These are phyloP conservation scores for Cichlasoma orientale DNA, from an alignment of 2,797 vertebrate species.

Conservation along the genomic window DNA sequence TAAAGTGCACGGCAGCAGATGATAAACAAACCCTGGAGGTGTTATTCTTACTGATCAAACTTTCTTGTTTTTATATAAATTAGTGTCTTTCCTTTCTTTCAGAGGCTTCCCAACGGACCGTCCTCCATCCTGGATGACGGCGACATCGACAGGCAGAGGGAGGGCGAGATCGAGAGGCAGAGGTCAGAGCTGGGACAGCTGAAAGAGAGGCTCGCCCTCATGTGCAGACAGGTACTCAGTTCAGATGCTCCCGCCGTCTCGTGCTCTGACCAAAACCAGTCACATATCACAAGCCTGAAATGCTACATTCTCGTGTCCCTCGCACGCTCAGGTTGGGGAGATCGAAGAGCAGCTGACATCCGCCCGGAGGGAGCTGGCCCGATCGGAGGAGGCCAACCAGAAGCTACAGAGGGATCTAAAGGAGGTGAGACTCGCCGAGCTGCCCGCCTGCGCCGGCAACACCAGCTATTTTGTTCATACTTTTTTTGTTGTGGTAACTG, in stretches of 20 bases:
- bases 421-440: conserved; percentile 79
- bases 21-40: background rate
- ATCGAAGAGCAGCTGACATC: conserved; percentile 91
- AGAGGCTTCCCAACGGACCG: conserved; percentile 82
- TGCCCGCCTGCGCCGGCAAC: background rate
- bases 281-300: background rate
- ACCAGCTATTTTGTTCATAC: conserved; percentile 25
- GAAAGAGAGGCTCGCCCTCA: conserved; percentile 88
- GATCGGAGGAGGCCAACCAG: conserved; percentile 89
- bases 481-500: conserved; percentile 55
- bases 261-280: background rate
- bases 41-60: background rate
- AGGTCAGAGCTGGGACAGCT: conserved; percentile 88
- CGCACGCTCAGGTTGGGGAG: conserved; percentile 84
- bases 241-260: background rate
- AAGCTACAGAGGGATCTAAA: conserved; percentile 92
- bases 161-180: conserved; percentile 88
- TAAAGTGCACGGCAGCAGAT: too few species aligned
- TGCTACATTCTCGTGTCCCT: conserved; percentile 1
- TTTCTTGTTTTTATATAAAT: background rate
- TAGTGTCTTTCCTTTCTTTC: background rate
- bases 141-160: conserved; percentile 81
- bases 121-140: conserved; percentile 82
- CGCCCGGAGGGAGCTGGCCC: conserved; percentile 88
- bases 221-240: conserved; percentile 86